Evolutionary conservation across 2,888 invertebrate species (phyloP), one percentile per base, ranked within the genome.

Genomic region (Keiferia lycopersicella): DNA sequence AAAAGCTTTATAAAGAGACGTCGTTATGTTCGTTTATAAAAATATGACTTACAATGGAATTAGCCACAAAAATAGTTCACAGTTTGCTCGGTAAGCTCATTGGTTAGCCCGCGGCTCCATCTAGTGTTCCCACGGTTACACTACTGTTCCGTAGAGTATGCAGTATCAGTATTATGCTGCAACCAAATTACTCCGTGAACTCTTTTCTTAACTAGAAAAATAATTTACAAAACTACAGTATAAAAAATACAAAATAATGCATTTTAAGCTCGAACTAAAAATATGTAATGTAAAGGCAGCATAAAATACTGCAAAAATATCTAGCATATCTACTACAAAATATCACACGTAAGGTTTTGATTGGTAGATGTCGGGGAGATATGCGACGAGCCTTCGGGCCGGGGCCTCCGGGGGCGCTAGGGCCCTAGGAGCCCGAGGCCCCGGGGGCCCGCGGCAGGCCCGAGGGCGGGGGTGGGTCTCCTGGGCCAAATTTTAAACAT

Each of bases 401-500:
- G 63, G 62, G 64, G 66, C 64, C 64, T 57, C 63, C 67, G 20
- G 20, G 8, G 65, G 71, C 66, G 65, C 65, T 70, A 69, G 67
- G 67, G 70, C 68, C 64, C 67, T 59, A 71, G 62, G 26, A 26
- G 68, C 67, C 73, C 73, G 67, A 61, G 59, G 66, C 67, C 63
- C 50, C 50, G 11, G 20, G 18, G 50, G 66, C 68, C 64, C 71
- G 73, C 69, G 58, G 58, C 72, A 69, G 71, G 77, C 76, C 76
- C 75, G 78, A 73, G 82, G 75, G 74, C 77, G 79, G 51, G 22
- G 51, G 22, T 22, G 77, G 74, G 72, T 70, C 82, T 81, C 81
- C 75, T 76, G 86, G 87, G 88, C 85, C 85, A 79, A 87, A 83
- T 84, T 84, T 87, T 88, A 89, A 88, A 91, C 88, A 91, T 91